Base-by-base conservation (phyloP, 2,888 invertebrate species). In the Smittia sp. region DNA sequence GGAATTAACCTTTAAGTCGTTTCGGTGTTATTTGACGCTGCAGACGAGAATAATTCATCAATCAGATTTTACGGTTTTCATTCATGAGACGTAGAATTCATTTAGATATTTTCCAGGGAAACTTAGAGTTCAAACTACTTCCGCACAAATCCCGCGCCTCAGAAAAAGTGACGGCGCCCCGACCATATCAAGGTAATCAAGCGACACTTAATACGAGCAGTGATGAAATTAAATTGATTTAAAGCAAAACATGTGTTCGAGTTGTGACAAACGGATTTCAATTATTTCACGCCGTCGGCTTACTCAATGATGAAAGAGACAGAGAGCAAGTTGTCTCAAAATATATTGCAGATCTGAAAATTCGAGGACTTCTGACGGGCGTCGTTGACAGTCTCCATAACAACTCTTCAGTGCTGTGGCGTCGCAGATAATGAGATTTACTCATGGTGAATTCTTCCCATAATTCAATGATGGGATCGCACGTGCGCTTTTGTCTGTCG, bases 41-140 rank as follows among this genome's bases (percentile, higher is more conserved):
- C 15, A 20, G 67, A 67, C 39, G 41, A 22, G n/a, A 38, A 67
- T 7, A 67, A 24, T 69, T 69, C 69, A 69, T 69, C 69, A 69
- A 69, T 69, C 69, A 69, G 38, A 69, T 46, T 46, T 46, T n/a
- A 46, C 46, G 15, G n/a, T 46, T n/a, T n/a, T 46, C 46, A 46
- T 46, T 46, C 46, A 46, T 46, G n/a, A 46, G n/a, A 15, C 46
- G 46, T 3, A 46, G 6, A 46, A 46, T 3, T 6, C n/a, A 32
- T n/a, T n/a, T n/a, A n/a, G n/a, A n/a, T n/a, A 32, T 32, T 32
- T 32, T 32, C 3, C 32, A 32, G 32, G 9, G 32, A 32, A 32
- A n/a, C n/a, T 32, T 32, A 6, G 32, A 9, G 32, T 32, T 32
- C 32, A 32, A 32, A 32, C 32, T 25, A 63, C 63, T 63, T 63